These are phyloP conservation scores for Hafferia zeledoni DNA, from an alignment of 2,797 vertebrate species.

Conservation along the genomic window DNA sequence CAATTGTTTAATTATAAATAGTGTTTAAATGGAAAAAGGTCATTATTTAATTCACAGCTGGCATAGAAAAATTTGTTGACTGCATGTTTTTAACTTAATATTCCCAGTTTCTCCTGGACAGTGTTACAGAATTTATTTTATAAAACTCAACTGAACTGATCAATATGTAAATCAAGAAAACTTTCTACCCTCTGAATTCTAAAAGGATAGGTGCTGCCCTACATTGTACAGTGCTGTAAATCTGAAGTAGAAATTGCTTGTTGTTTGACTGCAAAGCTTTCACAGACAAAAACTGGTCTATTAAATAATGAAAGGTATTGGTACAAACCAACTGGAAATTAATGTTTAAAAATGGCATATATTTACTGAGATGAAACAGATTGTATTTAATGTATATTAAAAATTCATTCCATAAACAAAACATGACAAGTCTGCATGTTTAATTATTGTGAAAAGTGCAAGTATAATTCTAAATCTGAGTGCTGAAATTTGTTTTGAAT, in stretches of 20 bases:
- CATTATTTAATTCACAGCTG: background rate
- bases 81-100: background rate
- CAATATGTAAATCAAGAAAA: background rate
- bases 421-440: conserved; percentile 2
- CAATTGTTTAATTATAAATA: background rate
- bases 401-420: conserved; percentile 52
- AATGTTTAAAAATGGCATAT: conserved; percentile 31
- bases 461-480: background rate
- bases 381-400: conserved; percentile 49
- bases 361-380: conserved; percentile 45
- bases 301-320: conserved; percentile 53
- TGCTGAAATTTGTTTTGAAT: conserved; percentile 25
- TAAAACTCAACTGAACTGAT: background rate
- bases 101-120: background rate
- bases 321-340: conserved; percentile 34
- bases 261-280: background rate
- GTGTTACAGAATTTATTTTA: background rate
- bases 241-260: background rate
- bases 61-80: background rate
- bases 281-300: background rate
- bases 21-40: background rate
- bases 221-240: background rate
- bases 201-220: background rate
- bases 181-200: background rate
- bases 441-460: conserved; percentile 27